These are phyloP conservation scores for Noctua pronuba DNA, from an alignment of 2,888 invertebrate species.

Conservation along the genomic window DNA sequence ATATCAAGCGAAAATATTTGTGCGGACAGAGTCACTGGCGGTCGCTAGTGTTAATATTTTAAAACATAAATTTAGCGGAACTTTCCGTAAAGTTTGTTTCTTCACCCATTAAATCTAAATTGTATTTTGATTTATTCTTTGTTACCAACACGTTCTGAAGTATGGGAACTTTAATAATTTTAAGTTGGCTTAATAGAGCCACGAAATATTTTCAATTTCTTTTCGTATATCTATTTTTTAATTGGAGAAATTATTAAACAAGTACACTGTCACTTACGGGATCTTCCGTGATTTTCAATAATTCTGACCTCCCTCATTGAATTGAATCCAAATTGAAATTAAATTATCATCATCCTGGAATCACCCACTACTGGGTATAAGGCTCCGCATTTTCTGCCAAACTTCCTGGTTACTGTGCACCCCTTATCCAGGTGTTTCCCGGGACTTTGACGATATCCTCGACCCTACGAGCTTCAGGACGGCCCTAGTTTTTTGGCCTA, in stretches of 20 bases:
- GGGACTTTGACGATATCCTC: no score
- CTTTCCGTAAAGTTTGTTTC: slow-evolving; percentile 35
- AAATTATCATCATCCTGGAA: no score
- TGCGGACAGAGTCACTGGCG: slow-evolving; percentile 8
- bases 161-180: slow-evolving; percentile 18
- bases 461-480: no score
- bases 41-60: slow-evolving; percentile 41
- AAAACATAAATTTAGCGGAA: slow-evolving; percentile 47
- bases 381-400: no score
- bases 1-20: slow-evolving; percentile 43
- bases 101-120: slow-evolving; percentile 44
- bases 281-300: no score
- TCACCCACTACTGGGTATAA: no score
- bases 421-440: no score
- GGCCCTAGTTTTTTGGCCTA: no score
- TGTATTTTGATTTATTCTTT: slow-evolving; percentile 48
- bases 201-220: not conserved
- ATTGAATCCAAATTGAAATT: no score
- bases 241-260: slow-evolving; percentile 7
- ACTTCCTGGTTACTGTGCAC: no score
- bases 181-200: not conserved
- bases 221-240: not conserved
- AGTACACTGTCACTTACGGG: not conserved
- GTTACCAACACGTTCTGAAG: slow-evolving; percentile 32
- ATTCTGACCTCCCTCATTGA: no score